Evolutionary conservation across 2,888 invertebrate species (phyloP).

Genomic region (Orthosia gothica): DNA sequence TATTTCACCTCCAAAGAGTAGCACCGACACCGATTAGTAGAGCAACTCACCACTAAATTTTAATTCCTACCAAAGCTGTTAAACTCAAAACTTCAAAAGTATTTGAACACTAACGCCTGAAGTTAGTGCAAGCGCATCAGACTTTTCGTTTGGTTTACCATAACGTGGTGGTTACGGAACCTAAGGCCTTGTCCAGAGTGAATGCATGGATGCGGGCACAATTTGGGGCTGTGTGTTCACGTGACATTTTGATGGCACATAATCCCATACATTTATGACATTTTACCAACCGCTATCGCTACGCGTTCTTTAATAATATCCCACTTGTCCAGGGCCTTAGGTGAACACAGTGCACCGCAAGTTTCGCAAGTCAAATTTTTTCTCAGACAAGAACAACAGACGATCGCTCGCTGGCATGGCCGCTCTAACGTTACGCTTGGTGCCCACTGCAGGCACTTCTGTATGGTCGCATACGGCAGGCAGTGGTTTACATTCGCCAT

Average conservation of each 20-base stretch:
- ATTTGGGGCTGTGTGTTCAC: too few relatives aligned
- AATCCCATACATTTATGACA: too few relatives aligned
- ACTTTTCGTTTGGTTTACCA: slow-evolving; percentile 74
- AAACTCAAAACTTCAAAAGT: slow-evolving; percentile 70
- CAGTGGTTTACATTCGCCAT: neutral
- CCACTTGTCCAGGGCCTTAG: neutral
- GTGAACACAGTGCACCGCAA: neutral
- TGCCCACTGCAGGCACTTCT: neutral
- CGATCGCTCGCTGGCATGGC: neutral
- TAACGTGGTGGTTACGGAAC: slow-evolving; percentile 78
- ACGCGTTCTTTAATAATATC: too few relatives aligned
- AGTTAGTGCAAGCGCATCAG: slow-evolving; percentile 75
- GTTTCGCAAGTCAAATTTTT: too few relatives aligned
- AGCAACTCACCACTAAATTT: slow-evolving; percentile 16
- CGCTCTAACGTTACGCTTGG: neutral
- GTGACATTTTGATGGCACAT: too few relatives aligned
- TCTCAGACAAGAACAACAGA: neutral
- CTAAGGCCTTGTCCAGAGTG: slow-evolving; percentile 10
- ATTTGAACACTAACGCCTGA: slow-evolving; percentile 73
- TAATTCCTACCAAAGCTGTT: slow-evolving; percentile 29
- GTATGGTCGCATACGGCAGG: neutral
- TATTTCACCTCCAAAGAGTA: neutral
- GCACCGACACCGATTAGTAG: neutral
- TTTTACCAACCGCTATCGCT: too few relatives aligned
- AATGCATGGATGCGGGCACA: neutral